Percentiles rank a stretch among this genome's conserved stretches.
phyloP scores from a whole-genome alignment of 2,888 invertebrate species.

The Panopea generosa region DNA sequence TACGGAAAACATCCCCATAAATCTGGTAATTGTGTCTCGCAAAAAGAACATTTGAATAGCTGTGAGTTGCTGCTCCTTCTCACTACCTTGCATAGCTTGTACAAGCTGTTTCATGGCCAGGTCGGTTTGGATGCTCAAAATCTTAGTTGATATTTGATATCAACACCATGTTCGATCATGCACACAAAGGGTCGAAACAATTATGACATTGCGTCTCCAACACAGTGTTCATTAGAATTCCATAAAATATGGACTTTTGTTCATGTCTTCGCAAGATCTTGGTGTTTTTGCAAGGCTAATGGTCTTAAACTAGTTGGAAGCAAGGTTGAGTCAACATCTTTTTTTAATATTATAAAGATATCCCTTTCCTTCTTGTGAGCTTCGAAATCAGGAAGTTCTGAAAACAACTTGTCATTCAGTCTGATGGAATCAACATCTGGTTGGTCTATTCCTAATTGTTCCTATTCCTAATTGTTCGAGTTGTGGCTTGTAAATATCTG shows the following conservation, averaged over 20 bases:
- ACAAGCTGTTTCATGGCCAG: conserved; percentile 35
- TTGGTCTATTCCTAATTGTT: no score
- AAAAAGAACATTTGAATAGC: conserved; percentile 30
- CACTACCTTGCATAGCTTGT: conserved; percentile 40
- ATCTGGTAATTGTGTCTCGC: conserved; percentile 42
- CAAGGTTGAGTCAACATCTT: conserved; percentile 54
- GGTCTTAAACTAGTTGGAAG: conserved; percentile 54
- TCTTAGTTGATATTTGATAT: conserved; percentile 35
- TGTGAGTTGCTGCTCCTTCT: conserved; percentile 21
- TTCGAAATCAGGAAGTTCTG: conserved; percentile 54
- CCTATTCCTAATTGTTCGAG: no score
- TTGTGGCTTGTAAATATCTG: no score
- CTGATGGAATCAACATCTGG: no score
- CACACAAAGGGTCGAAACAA: conserved; percentile 33
- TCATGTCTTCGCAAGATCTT: conserved; percentile 59
- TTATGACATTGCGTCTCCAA: conserved; percentile 41
- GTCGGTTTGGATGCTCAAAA: conserved; percentile 41
- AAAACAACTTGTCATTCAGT: no score
- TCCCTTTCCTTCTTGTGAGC: conserved; percentile 44
- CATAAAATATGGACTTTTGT: conserved; percentile 39
- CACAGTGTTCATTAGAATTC: conserved; percentile 44
- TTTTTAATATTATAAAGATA: conserved; percentile 35
- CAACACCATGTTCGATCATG: conserved; percentile 54
- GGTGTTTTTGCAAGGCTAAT: conserved; percentile 59
- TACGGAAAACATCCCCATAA: conserved; percentile 40